Percentiles rank a stretch among this genome's conserved stretches.
Evolutionary conservation across 2,113 vertebrate genomes (phyloP).

Genomic region (Scomber japonicus): DNA sequence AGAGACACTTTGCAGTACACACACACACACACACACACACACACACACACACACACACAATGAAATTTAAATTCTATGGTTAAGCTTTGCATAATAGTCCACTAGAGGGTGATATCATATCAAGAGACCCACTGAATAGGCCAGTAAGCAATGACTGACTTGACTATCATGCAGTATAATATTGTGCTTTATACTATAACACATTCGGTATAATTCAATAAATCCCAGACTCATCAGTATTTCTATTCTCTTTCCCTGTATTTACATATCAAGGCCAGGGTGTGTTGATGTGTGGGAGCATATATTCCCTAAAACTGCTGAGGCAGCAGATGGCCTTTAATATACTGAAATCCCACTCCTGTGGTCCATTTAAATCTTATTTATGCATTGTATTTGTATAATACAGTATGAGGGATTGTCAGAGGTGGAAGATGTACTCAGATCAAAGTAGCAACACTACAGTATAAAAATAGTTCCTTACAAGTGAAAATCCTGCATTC

Average conservation of each 20-base stretch:
- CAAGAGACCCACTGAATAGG: not conserved
- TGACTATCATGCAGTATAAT: slow-evolving; percentile 18
- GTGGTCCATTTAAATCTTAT: not conserved
- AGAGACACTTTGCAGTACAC: too few relatives aligned
- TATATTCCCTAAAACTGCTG: slow-evolving; percentile 23
- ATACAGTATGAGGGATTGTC: not conserved
- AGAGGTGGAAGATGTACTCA: not conserved
- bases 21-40: too few relatives aligned
- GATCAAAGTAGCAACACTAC: not conserved
- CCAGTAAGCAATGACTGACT: not conserved
- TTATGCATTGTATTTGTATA: not conserved
- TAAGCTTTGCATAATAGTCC: not conserved
- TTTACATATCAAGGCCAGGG: not conserved
- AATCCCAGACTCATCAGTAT: slow-evolving; percentile 14
- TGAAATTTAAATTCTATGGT: too few relatives aligned
- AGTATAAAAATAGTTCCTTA: not conserved
- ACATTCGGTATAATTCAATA: not conserved
- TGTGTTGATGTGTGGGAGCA: not conserved
- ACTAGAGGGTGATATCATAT: slow-evolving; percentile 50
- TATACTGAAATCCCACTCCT: slow-evolving; percentile 15
- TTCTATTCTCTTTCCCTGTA: not conserved
- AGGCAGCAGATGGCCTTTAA: slow-evolving; percentile 35
- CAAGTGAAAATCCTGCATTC: too few relatives aligned
- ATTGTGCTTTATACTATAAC: slow-evolving; percentile 5
- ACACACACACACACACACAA: too few relatives aligned